Evolutionary conservation across 2,113 vertebrate genomes (phyloP).

Genomic region (Sylvietta virens): DNA sequence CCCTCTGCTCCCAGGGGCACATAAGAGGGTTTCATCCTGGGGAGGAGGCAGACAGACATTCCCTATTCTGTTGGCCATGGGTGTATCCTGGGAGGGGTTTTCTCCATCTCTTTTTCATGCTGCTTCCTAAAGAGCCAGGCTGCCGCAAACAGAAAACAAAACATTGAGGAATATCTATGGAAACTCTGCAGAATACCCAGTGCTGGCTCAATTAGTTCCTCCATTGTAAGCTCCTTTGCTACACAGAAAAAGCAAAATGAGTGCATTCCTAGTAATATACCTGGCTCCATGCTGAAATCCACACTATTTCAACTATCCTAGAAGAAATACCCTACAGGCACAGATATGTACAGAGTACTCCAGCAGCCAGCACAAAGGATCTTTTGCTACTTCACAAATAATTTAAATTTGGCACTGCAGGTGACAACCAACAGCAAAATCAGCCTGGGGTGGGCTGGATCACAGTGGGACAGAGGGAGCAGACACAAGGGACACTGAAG

Average conservation of each 20-base stretch:
- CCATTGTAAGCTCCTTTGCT: background rate
- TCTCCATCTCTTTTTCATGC: background rate
- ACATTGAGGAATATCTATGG: rapidly evolving
- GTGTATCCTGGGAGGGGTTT: background rate
- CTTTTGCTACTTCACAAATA: background rate
- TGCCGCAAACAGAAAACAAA: background rate
- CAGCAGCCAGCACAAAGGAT: background rate
- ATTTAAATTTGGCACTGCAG: background rate
- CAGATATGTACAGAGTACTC: background rate
- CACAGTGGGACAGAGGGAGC: background rate
- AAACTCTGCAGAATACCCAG: background rate
- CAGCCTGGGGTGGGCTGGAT: background rate
- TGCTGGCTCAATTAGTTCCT: background rate
- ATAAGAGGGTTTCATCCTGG: background rate
- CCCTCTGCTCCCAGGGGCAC: background rate
- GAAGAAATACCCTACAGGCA: background rate
- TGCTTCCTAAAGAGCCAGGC: background rate
- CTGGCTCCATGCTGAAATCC: background rate
- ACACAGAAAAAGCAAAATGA: background rate
- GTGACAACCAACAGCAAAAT: background rate
- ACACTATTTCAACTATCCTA: background rate
- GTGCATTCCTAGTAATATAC: background rate
- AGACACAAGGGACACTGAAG: background rate
- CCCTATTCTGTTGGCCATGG: background rate
- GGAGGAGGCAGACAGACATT: background rate